phyloP scores from a whole-genome alignment of 2,888 invertebrate genomes.

The Nephrotoma guestfalica region DNA sequence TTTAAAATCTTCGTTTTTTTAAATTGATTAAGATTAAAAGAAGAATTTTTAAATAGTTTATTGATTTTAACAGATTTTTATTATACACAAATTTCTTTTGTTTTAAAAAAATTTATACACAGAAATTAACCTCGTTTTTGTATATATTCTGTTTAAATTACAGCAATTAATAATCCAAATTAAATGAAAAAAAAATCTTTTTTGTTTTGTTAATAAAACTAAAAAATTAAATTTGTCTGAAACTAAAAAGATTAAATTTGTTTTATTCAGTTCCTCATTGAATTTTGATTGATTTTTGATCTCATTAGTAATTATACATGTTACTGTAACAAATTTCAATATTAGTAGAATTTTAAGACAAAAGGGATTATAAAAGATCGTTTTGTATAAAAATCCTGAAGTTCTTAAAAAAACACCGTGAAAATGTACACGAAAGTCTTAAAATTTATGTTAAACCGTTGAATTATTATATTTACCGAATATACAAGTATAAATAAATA shows the following conservation, averaged over 20 bases:
- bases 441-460: neutral
- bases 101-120: neutral
- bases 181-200: neutral
- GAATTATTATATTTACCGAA: neutral
- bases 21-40: neutral
- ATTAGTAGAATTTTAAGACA: neutral
- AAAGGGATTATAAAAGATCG: neutral
- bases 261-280: neutral
- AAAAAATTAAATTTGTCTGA: neutral
- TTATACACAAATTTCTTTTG: neutral
- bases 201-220: neutral
- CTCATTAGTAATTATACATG: neutral
- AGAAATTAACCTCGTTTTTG: neutral
- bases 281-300: neutral
- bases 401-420: neutral
- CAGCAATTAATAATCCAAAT: neutral
- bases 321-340: neutral
- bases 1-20: neutral
- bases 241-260: neutral
- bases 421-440: neutral
- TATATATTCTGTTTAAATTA: neutral
- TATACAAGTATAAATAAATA: neutral
- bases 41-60: neutral
- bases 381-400: neutral
- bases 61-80: neutral